phyloP scores from a whole-genome alignment of 2,113 vertebrate species.

The Perognathus longimembris region DNA sequence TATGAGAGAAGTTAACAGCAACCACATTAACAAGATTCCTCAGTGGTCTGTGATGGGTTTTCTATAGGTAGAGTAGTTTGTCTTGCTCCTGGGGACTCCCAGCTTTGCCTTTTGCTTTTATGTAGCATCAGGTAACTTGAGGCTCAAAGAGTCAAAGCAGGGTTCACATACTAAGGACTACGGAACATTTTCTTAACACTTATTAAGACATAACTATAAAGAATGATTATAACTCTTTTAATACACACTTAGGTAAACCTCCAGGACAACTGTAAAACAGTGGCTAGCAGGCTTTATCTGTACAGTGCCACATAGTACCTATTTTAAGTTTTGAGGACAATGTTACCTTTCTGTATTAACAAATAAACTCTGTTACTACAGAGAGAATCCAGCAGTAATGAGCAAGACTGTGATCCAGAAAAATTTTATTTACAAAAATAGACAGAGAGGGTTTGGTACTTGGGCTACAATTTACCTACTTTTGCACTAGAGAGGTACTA shows the following conservation, averaged over 20 bases:
- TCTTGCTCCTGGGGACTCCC: not conserved
- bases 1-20: not conserved
- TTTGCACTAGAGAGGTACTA: not conserved
- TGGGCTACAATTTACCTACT: not conserved
- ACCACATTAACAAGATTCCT: not conserved
- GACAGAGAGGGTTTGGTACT: not conserved
- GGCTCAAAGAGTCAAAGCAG: not conserved
- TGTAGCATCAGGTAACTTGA: not conserved
- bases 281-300: not conserved
- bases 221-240: not conserved
- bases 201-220: not conserved
- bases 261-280: not conserved
- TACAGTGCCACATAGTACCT: not conserved
- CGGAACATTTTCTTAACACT: not conserved
- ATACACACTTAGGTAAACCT: not conserved
- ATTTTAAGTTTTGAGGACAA: not conserved
- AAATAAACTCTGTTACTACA: not conserved
- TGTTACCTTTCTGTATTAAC: not conserved
- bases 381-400: not conserved
- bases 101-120: slow-evolving; percentile 14
- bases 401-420: not conserved
- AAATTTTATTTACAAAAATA: slow-evolving; percentile 6
- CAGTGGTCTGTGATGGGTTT: not conserved
- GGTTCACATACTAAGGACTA: not conserved
- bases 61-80: not conserved